Percentiles rank a stretch among this genome's conserved stretches.
These are phyloP conservation scores for Pitta sordida DNA, from an alignment of 2,113 vertebrate species.

Conservation along the genomic window DNA sequence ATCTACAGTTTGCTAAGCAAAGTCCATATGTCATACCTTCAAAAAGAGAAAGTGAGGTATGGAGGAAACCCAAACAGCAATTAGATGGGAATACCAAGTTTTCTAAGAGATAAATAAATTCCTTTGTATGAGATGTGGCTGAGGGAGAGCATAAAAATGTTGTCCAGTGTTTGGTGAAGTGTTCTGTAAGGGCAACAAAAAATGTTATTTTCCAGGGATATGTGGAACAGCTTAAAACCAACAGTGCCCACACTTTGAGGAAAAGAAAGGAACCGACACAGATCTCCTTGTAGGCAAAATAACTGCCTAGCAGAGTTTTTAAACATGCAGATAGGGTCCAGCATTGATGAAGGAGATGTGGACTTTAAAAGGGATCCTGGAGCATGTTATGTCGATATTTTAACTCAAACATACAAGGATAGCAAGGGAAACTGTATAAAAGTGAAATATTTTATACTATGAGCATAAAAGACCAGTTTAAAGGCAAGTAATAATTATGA, in stretches of 20 bases:
- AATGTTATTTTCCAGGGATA: background rate
- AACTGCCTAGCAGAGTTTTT: background rate
- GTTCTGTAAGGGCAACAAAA: background rate
- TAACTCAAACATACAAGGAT: background rate
- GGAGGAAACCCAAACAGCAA: background rate
- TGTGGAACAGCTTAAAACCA: background rate
- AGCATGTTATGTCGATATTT: background rate
- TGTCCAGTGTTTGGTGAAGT: background rate
- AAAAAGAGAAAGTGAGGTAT: conserved; percentile 1
- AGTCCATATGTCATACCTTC: background rate
- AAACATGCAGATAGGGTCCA: background rate
- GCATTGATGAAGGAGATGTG: background rate
- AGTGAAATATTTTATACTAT: background rate
- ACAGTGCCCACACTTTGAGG: background rate
- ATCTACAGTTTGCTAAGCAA: background rate
- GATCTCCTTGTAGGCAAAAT: background rate
- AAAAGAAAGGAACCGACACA: conserved; percentile 11
- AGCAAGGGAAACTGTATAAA: background rate
- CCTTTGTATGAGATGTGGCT: background rate
- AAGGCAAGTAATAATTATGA: conserved; percentile 1
- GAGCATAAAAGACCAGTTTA: background rate
- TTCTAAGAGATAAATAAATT: conserved; percentile 24
- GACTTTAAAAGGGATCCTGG: background rate
- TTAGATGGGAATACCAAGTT: background rate
- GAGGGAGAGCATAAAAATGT: background rate